phyloP scores from a whole-genome alignment of 2,113 vertebrate genomes.

The Entomyzon cyanotis region DNA sequence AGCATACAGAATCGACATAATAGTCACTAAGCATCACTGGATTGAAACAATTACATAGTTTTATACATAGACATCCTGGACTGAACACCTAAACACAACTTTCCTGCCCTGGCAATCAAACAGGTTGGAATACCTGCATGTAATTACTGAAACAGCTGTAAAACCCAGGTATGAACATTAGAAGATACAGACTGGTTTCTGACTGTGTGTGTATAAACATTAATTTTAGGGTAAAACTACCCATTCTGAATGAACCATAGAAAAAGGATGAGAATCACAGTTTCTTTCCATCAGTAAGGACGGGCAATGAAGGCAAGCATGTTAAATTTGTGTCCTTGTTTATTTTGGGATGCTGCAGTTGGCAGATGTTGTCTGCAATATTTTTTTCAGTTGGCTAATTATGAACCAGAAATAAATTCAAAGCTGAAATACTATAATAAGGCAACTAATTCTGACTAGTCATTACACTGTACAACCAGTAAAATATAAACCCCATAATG shows the following conservation, averaged over 20 bases:
- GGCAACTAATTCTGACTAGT: background rate
- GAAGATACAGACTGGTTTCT: background rate
- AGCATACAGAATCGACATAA: background rate
- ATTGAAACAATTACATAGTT: background rate
- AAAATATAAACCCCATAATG: background rate
- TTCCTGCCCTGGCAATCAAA: background rate
- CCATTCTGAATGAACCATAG: background rate
- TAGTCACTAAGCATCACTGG: background rate
- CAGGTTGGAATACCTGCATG: background rate
- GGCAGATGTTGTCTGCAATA: background rate
- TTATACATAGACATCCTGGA: background rate
- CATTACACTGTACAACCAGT: background rate
- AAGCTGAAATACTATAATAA: background rate
- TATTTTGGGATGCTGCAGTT: background rate
- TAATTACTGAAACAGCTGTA: background rate
- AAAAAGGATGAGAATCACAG: background rate
- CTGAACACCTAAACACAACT: background rate
- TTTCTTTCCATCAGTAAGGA: background rate
- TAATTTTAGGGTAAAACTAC: background rate
- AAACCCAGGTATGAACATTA: background rate
- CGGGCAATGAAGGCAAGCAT: background rate
- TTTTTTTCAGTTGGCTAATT: conserved; percentile 1
- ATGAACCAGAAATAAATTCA: background rate
- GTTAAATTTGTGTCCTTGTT: background rate
- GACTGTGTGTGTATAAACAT: background rate